Base-by-base conservation (phyloP, 2,888 invertebrate genomes). In the Phaedon cochleariae region DNA sequence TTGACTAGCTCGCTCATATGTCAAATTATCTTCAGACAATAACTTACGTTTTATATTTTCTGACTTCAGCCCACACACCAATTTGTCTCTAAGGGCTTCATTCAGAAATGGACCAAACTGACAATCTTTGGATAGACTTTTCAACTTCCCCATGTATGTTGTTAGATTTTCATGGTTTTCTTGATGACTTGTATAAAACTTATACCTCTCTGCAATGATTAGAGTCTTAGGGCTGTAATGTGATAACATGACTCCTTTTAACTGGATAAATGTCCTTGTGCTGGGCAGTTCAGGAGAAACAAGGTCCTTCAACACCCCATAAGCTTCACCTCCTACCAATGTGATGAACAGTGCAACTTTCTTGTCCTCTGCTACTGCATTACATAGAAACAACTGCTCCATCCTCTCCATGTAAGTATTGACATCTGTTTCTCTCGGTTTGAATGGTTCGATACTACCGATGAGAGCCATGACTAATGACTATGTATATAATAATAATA, bases 51-150 rank as follows among this genome's bases (percentile, higher is more conserved):
- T 66, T 10, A 69, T 72, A 17, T 54, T 49, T 17, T 73, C 71
- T 31, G 65, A 65, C 9, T 31, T 29, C 6, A 75, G 17, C 0
- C 76, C 73, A 59, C 74, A 73, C 0, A 77, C 73, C 1, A 77
- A 59, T 49, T 49, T 58, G 37, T 68, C 68, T 46, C 64, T 52
- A n/a, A 61, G 60, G 0, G 72, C 73, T 31, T 76, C 69, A 9
- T 72, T 65, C 20, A 76, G 54, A 70, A 74, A 77, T 5, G 55
- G 5, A 12, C 46, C 26, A 58, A 58, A 58, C 12, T 46, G 20
- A 45, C 57, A 58, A 46, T 15, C 17, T 21, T 57, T 34, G 45
- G 57, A 37, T 9, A 41, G 21, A 41, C 22, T 37, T 45, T 57
- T 57, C 7, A 57, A 10, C 22, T 45, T 57, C 1, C 12, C 18